Base-by-base conservation (phyloP, 2,113 vertebrate genomes). In the Kryptolebias marmoratus region DNA sequence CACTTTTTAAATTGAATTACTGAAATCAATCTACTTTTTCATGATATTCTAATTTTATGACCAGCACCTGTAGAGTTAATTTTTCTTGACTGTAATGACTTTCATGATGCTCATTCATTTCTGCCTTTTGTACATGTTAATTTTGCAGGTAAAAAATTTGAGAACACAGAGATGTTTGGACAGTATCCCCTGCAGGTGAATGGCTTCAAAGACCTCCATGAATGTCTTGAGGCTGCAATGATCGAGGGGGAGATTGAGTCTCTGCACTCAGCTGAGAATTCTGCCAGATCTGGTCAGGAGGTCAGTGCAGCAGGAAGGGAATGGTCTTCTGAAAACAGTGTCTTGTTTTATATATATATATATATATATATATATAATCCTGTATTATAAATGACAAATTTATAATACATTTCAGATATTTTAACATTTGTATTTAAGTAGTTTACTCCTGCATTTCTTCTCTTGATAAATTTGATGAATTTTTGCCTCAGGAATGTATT, bases 101-200 rank as follows among this genome's bases (percentile, higher is more conserved):
- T 36, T 39, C 0, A 27, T 5, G 16, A 14, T 52, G 3, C 28
- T 71, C 14, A 39, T 48, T 6, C 44, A 3, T 71, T n/a, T 28
- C 6, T 42, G 11, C 67, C 8, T 52, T 53, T 62, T n/a, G 0
- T 30, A 11, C 55, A 4, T 80, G 27, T 44, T 36, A 1, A 68
- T 5, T 75, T 47, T 6, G 63, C 72, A 99, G 98, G 98, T 81
- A 98, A 99, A 93, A 97, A 98, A 85, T 99, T 99, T 94, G 97
- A 98, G 88, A 99, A 99, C 91, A 96, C 96, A 0, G 97, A 99
- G 92, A 96, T 97, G 96, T 99, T 99, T 85, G 98, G 98, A 68
- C 98, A 98, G 93, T 99, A 99, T 89, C 98, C 98, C 0, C 95
- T 99, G 50, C 98, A 99, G 82, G 98, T 99, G 70, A 99, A 98